These are phyloP conservation scores for Chelonia mydas DNA, from an alignment of 2,797 vertebrate genomes.

Conservation along the genomic window DNA sequence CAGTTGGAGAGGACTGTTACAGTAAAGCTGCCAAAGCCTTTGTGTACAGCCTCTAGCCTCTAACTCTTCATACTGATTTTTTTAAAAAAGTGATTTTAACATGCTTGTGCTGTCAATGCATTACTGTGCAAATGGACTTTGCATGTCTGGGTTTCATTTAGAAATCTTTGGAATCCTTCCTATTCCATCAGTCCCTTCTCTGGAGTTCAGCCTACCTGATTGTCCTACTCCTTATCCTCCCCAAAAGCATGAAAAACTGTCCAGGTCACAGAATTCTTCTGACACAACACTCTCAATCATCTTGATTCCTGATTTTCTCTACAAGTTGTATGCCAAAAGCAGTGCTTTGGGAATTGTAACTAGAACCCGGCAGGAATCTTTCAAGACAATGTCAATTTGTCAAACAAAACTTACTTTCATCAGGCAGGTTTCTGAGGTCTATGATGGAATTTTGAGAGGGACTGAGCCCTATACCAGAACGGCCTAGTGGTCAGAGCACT, in stretches of 20 bases:
- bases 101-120: not conserved
- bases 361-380: not conserved
- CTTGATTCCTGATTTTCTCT: not conserved
- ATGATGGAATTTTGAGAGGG: no score
- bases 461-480: no score
- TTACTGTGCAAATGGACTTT: not conserved
- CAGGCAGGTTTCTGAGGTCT: no score
- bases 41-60: no score
- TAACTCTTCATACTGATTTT: no score
- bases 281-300: not conserved
- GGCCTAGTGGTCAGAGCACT: no score
- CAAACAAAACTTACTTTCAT: no score
- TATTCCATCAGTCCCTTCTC: no score
- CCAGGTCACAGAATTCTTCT: not conserved
- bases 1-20: not conserved
- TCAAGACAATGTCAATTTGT: no score
- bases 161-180: not conserved
- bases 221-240: not conserved
- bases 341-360: fast-evolving
- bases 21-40: not conserved
- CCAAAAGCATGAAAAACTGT: not conserved
- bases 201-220: not conserved
- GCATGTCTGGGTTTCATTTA: not conserved
- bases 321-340: not conserved
- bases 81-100: no score